Evolutionary conservation across 2,113 vertebrate species (phyloP), one percentile per base, ranked within the genome.

Genomic region (Bubo scandiacus): DNA sequence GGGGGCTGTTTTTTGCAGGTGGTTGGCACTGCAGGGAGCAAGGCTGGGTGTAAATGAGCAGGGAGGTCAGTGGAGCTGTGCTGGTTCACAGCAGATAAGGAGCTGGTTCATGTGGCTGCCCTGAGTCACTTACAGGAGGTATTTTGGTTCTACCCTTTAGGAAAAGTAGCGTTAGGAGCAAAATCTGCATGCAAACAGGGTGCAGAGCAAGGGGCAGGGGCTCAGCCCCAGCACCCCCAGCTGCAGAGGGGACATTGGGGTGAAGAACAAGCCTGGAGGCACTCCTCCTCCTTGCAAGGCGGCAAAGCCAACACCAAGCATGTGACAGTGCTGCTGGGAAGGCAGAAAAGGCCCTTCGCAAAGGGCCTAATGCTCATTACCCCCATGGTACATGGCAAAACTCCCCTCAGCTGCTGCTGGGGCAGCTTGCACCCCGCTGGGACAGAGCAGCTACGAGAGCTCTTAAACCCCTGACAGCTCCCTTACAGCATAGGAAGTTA

Each of bases 361-460:
- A 42, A 75, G 43, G 32, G 38, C n/a, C 36, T 12, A 2, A 16
- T 1, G 5, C 83, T 21, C 40, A 16, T 38, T 80, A 1, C 55
- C 32, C 4, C 27, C 2, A 0, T 6, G 14, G 55, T 27, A 40
- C 17, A 3, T 2, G 16, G 67, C 63, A 70, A 34, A 70, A 22
- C 25, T 61, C 25, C 45, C 49, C 59, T 72, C 0, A 0, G 65
- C 0, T 9, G n/a, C 84, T 68, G 59, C 65, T 7, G 32, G 58
- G 58, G 15, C 59, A 40, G 61, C 55, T 68, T 1, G 0, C 38
- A 20, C 55, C 77, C 17, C 1, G 0, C 49, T 0, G 0, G 54
- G 67, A 54, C 9, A 1, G 51, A 42, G 86, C 1, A 0, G 27
- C 79, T 34, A 66, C 2, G 0, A 54, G 55, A 71, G 61, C 80